These are phyloP conservation scores for Orussus abietinus DNA, from an alignment of 1,140 invertebrate genomes.

Conservation along the genomic window DNA sequence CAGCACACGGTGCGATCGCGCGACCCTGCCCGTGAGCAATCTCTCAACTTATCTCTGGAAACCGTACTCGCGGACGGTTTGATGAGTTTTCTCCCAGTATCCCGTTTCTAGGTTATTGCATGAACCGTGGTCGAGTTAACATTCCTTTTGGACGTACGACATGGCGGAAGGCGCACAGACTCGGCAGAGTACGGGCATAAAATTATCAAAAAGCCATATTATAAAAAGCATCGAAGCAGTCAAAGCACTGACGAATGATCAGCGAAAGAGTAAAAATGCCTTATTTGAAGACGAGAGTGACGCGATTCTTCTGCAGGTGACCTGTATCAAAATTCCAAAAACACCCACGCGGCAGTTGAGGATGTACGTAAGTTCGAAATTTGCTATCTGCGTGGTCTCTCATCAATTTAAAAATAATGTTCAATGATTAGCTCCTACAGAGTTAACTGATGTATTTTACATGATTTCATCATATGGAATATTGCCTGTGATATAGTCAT, in stretches of 20 bases:
- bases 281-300: slow-evolving; percentile 40
- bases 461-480: background rate
- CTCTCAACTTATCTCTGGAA: no score
- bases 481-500: background rate
- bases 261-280: slow-evolving; percentile 31
- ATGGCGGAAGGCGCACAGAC: no score
- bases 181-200: no score
- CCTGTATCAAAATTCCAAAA: slow-evolving; percentile 50
- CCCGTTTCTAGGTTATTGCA: no score
- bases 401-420: no score
- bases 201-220: slow-evolving; percentile 28
- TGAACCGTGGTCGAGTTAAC: no score
- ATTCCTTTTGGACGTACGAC: no score
- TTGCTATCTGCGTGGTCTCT: no score
- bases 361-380: slow-evolving; percentile 42
- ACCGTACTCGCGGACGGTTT: no score
- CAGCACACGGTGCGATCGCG: no score
- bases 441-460: background rate
- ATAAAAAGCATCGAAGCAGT: slow-evolving; percentile 29
- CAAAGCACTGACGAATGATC: slow-evolving; percentile 23
- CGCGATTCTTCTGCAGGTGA: slow-evolving; percentile 49
- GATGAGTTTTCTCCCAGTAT: no score
- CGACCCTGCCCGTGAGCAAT: no score
- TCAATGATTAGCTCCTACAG: background rate
- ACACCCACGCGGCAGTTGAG: slow-evolving; percentile 41